Evolutionary conservation across 2,888 invertebrate genomes (phyloP).

Genomic region (Polylopha cassiicola): DNA sequence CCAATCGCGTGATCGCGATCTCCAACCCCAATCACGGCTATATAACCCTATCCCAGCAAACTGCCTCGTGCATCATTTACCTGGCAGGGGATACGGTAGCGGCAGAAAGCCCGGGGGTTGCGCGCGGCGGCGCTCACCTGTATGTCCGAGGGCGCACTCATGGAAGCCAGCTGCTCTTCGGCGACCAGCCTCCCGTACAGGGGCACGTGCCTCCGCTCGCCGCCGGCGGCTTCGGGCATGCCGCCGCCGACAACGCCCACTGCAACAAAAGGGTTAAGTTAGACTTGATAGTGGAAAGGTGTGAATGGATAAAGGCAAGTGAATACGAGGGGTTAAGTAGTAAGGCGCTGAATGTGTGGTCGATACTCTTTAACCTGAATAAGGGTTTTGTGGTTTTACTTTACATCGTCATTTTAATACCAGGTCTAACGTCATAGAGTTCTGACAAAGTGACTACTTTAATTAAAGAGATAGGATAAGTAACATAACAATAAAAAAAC

Average conservation of each 20-base stretch:
- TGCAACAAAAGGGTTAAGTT: slow-evolving; percentile 60
- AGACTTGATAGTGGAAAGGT: too few relatives aligned
- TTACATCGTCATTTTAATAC: too few relatives aligned
- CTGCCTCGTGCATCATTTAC: slow-evolving; percentile 76
- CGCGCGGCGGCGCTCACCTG: slow-evolving; percentile 75
- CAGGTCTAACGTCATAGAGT: too few relatives aligned
- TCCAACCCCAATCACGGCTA: not conserved
- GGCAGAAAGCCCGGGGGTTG: slow-evolving; percentile 75
- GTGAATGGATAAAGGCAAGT: too few relatives aligned
- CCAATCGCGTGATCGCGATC: too few relatives aligned
- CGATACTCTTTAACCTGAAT: too few relatives aligned
- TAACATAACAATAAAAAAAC: too few relatives aligned
- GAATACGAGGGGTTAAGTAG: too few relatives aligned
- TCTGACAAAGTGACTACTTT: too few relatives aligned
- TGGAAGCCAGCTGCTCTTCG: slow-evolving; percentile 87
- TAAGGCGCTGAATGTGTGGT: too few relatives aligned
- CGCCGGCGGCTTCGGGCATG: slow-evolving; percentile 64
- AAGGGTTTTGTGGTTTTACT: too few relatives aligned
- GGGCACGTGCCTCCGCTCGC: slow-evolving; percentile 84
- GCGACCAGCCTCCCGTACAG: slow-evolving; percentile 93
- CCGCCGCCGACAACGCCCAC: slow-evolving; percentile 71
- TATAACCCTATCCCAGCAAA: slow-evolving; percentile 39
- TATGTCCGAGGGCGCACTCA: slow-evolving; percentile 82
- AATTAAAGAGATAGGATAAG: too few relatives aligned
- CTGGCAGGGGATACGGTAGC: slow-evolving; percentile 68